Evolutionary conservation across 2,113 vertebrate genomes (phyloP), one percentile per base, ranked within the genome.

Genomic region (Scatophagus argus): DNA sequence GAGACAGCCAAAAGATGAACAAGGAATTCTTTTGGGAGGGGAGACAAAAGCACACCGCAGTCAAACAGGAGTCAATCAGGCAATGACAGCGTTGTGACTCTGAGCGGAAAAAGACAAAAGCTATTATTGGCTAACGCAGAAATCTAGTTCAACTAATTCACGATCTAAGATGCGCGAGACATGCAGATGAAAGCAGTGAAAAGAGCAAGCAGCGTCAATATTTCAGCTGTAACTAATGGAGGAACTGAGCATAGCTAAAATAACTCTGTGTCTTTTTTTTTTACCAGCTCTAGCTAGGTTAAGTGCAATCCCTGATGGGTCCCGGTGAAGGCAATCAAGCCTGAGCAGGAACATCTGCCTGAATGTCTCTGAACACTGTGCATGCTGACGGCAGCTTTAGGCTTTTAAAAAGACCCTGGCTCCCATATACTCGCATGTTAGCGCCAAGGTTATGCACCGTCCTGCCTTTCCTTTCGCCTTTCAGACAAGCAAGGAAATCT

Each of bases 231-330:
- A 55, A 31, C 84, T 85, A 88, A 89, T 87, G 86, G 88, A 91
- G 70, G 74, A 86, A 79, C 44, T 74, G 71, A 82, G 82, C 85
- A 51, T 12, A n/a, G 79, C 86, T 85, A 88, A 92, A 93, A 90
- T 91, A 91, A 91, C 88, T 61, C 38, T 75, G 67, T 84, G 54
- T 84, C 46, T 83, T 74, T 87, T 85, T 74, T 87, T 85, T 85
- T 80, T 49, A 44, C 74, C 38, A 36, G 51, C 70, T 82, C 58
- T 8, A 60, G 80, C 68, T 61, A 39, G 74, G 72, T 86, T 92
- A 90, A 94, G 92, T 91, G 90, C 93, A 93, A 84, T 93, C 89
- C 87, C 89, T 91, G 90, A 89, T 92, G 89, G 86, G 87, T 61
- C 89, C 72, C 3, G 59, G 76, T 41, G 82, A 90, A 87, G 55